Conservation (phyloP, 1,140 invertebrate genomes). For the Zophobas morio region DNA sequence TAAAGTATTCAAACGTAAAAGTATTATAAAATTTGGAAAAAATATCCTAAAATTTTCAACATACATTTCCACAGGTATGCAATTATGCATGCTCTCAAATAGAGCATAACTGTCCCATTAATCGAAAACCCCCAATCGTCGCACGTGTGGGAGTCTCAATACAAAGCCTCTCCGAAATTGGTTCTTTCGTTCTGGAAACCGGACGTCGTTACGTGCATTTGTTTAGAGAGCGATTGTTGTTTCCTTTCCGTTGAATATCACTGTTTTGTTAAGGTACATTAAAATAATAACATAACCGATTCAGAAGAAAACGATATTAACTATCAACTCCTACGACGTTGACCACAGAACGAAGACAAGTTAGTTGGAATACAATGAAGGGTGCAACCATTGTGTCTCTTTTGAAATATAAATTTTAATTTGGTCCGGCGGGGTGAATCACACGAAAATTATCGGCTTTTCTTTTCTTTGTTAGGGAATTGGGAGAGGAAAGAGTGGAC, state of each 20-base stretch:
- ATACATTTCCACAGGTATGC: too few species aligned
- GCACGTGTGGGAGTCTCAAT: constrained; percentile 40
- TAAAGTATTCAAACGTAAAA: too few species aligned
- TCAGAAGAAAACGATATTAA: constrained; percentile 32
- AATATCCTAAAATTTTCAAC: too few species aligned
- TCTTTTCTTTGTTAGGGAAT: constrained; percentile 3
- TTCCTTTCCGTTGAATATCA: constrained; percentile 46
- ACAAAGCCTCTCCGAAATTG: constrained; percentile 43
- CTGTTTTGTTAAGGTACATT: constrained; percentile 45
- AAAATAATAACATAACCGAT: constrained; percentile 45
- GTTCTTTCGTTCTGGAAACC: constrained; percentile 39
- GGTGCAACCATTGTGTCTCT: constrained; percentile 40
- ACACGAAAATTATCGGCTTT: constrained; percentile 6
- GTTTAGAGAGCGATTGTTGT: constrained; percentile 46
- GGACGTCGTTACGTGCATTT: constrained; percentile 46
- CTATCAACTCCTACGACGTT: constrained; percentile 28
- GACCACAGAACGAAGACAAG: constrained; percentile 4
- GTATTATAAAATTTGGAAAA: too few species aligned
- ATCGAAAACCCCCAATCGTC: constrained; percentile 39
- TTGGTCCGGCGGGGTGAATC: constrained; percentile 33
- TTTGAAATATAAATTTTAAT: constrained; percentile 40
- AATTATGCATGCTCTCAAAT: background rate
- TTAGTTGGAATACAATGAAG: constrained; percentile 45
- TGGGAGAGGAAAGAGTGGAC: background rate
- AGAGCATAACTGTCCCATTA: constrained; percentile 9